Evolutionary conservation across 64 coral and sea anemone species (phyloP), one percentile per base, ranked within the genome.

Genomic region (Montipora cactus): DNA sequence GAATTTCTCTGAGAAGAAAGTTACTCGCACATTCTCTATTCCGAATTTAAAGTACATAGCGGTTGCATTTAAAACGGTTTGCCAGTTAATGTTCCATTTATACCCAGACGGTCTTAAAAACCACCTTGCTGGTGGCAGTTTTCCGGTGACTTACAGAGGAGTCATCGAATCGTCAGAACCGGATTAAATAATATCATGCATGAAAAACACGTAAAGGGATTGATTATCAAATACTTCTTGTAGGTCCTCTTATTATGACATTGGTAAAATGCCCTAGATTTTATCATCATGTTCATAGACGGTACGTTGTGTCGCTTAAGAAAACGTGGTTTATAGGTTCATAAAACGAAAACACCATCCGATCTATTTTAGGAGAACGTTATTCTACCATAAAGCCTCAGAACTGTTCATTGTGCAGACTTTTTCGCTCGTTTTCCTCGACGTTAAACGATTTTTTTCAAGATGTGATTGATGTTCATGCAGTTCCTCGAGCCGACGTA

Each of bases 41-140:
- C 20, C 5, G 14, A 37, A 37, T 37, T 4, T 21, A n/a, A 71
- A 4, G 14, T 71, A 71, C 10, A 20, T 22, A 19, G 19, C 68
- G 4, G 21, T 71, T n/a, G 68, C 5, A 71, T 71, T 71, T 21
- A 16, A 23, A 21, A 71, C 49, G 18, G 12, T 50, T 49, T 49
- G 16, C 7, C 7, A 7, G 76, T 19, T 18, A 49, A 51, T 71
- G 22, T 71, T 71, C 68, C 68, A 78, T 48, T 50, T 50, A 50
- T 78, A 78, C 4, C 16, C 45, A 15, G 46, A n/a, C 14, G n/a
- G 45, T 49, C 46, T 49, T 11, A 12, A 49, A 78, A 78, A 78
- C 76, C 76, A 48, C 76, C 13, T 49, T 78, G 16, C 76, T 49
- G 76, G 76, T 78, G 76, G 76, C 76, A 78, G 12, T 19, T 13